Evolutionary conservation across 2,113 vertebrate genomes (phyloP), one percentile per base, ranked within the genome.

Genomic region (Cyanoderma ruficeps): DNA sequence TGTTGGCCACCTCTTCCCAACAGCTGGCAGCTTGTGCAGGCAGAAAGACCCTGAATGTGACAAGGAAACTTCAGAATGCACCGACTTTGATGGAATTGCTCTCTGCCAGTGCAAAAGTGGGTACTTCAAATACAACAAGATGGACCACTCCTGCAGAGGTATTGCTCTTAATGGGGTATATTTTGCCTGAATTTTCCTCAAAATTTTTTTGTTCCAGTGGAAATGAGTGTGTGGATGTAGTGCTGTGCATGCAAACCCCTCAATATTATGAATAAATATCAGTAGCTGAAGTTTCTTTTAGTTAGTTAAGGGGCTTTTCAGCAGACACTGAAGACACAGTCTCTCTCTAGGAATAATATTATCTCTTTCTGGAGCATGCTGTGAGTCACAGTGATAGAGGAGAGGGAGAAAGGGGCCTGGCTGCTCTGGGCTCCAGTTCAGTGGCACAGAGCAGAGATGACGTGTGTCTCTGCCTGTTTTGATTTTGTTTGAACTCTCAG

Each of bases 101-200:
- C 90, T 94, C 83, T 99, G 99, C 89, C 98, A 98, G 91, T 99
- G 99, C 98, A 98, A 97, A 47, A 97, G 97, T 1, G 99, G 99
- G 16, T 99, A 99, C 98, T 99, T 99, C 96, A 99, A 99, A 94
- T 99, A 98, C 97, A 98, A 98, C 96, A 98, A 95, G 47, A 98
- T 99, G 50, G 99, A 99, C 94, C 97, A 98, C 92, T 99, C 98
- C 76, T 99, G 99, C 97, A 97, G 98, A 98, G 99, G 99, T 99
- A 97, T 37, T 74, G 71, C 28, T 74, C 64, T 71, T 75, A 25
- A 13, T 14, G 64, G 55, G 13, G 2, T 2, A 7, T 11, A 15
- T 37, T 41, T 91, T n/a, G 16, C 25, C 28, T 84, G 60, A 30
- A 49, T 86, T 46, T 49, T 83, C n/a, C 50, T 67, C 67, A 12